These are phyloP conservation scores for Ceryle rudis DNA, from an alignment of 2,797 vertebrate genomes.

Conservation along the genomic window DNA sequence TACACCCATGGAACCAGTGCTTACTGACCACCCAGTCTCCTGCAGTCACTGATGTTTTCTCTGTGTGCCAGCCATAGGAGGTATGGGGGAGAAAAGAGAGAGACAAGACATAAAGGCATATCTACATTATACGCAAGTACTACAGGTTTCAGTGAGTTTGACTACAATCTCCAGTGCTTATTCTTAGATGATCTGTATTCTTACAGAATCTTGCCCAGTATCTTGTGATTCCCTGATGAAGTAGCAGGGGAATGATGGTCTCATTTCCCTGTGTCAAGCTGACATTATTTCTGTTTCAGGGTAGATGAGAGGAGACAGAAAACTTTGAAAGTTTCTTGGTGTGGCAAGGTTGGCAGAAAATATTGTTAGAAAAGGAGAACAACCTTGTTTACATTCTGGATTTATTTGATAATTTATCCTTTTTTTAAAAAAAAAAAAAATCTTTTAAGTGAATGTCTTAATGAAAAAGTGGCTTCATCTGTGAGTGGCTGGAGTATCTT, in stretches of 20 bases:
- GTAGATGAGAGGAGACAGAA: not conserved
- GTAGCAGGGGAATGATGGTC: not conserved
- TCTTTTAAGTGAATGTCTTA: not conserved
- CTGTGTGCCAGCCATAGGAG: accelerated
- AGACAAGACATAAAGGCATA: not conserved
- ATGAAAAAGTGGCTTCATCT: not conserved
- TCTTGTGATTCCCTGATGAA: not conserved
- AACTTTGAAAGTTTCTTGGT: not conserved
- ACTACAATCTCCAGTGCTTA: not conserved
- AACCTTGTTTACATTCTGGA: not conserved
- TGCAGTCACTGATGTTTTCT: not conserved
- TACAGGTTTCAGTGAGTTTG: not conserved
- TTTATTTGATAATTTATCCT: not conserved
- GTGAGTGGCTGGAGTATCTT: not conserved
- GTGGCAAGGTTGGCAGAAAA: not conserved
- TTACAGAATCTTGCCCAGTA: not conserved
- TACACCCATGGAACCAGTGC: not conserved
- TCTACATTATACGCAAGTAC: not conserved
- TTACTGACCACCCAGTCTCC: not conserved
- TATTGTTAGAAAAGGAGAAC: not conserved
- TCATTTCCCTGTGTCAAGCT: not conserved
- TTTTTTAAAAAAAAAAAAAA: not conserved
- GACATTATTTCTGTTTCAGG: not conserved
- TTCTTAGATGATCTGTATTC: not conserved
- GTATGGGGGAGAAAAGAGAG: not conserved